Conservation (phyloP, 2,113 vertebrate genomes). For the Zingel zingel region DNA sequence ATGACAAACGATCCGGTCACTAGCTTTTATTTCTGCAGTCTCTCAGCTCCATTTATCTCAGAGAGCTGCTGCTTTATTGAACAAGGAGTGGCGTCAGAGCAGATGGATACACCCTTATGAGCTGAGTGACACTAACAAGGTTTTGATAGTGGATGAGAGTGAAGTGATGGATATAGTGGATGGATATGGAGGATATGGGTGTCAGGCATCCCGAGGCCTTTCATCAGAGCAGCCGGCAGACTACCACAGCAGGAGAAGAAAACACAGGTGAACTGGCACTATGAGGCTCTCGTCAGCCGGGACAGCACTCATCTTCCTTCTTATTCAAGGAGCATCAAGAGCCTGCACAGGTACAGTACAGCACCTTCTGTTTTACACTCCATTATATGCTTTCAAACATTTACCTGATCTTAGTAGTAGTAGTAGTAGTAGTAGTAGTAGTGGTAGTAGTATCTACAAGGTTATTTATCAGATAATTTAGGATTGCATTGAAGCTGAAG, state of each 20-base stretch:
- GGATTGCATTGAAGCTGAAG: too few relatives aligned
- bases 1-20: constrained; percentile 37
- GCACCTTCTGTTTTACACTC: not conserved
- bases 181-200: constrained; percentile 33
- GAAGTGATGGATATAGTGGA: constrained; percentile 46
- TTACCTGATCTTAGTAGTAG: not conserved
- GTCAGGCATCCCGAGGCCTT: constrained; percentile 36
- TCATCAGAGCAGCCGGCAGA: constrained; percentile 51
- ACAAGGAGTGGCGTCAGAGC: constrained; percentile 43
- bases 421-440: too few relatives aligned
- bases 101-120: constrained; percentile 30
- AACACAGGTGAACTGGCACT: constrained; percentile 31
- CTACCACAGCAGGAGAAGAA: constrained; percentile 8
- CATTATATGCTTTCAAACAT: not conserved
- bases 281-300: constrained; percentile 76
- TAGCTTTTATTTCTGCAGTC: constrained; percentile 3
- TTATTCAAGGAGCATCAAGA: constrained; percentile 49
- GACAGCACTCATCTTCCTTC: constrained; percentile 55
- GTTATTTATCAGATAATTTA: too few relatives aligned
- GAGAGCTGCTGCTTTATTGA: constrained; percentile 28
- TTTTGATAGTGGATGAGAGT: constrained; percentile 40
- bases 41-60: constrained; percentile 47
- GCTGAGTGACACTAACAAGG: constrained; percentile 55
- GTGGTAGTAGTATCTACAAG: too few relatives aligned
- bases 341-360: constrained; percentile 80